phyloP scores from a whole-genome alignment of 2,113 vertebrate genomes.

The Odontesthes bonariensis region DNA sequence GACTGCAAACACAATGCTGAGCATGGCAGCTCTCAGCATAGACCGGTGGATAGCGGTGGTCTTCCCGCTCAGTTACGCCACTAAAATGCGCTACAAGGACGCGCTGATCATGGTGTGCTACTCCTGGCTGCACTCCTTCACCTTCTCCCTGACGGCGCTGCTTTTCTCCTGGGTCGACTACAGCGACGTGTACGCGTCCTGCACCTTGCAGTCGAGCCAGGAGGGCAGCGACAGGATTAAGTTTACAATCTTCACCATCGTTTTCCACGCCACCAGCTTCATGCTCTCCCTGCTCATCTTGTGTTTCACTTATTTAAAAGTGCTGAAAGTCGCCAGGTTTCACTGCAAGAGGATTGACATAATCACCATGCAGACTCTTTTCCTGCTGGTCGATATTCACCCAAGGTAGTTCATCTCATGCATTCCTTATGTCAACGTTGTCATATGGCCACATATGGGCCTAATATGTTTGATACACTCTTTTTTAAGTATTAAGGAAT shows the following conservation, averaged over 20 bases:
- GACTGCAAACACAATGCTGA: slow-evolving; percentile 87
- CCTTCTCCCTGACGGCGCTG: slow-evolving; percentile 84
- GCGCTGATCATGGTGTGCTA: slow-evolving; percentile 87
- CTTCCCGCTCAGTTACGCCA: slow-evolving; percentile 87
- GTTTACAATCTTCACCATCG: slow-evolving; percentile 86
- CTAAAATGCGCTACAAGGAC: slow-evolving; percentile 88
- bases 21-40: slow-evolving; percentile 88
- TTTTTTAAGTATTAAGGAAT: neutral
- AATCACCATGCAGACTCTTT: slow-evolving; percentile 89
- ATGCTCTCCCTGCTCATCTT: slow-evolving; percentile 85
- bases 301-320: slow-evolving; percentile 88
- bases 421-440: neutral
- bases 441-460: no score
- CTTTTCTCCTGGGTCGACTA: slow-evolving; percentile 88
- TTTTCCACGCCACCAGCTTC: slow-evolving; percentile 87
- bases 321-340: slow-evolving; percentile 87
- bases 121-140: slow-evolving; percentile 86
- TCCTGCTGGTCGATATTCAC: slow-evolving; percentile 89
- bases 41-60: slow-evolving; percentile 90
- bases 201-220: slow-evolving; percentile 82
- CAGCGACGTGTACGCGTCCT: slow-evolving; percentile 85
- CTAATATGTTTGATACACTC: neutral
- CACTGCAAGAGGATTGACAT: slow-evolving; percentile 88
- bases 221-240: slow-evolving; percentile 75
- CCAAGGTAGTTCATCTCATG: slow-evolving; percentile 80